Conservation (phyloP, 2,888 invertebrate genomes). For the Phalera bucephala region DNA sequence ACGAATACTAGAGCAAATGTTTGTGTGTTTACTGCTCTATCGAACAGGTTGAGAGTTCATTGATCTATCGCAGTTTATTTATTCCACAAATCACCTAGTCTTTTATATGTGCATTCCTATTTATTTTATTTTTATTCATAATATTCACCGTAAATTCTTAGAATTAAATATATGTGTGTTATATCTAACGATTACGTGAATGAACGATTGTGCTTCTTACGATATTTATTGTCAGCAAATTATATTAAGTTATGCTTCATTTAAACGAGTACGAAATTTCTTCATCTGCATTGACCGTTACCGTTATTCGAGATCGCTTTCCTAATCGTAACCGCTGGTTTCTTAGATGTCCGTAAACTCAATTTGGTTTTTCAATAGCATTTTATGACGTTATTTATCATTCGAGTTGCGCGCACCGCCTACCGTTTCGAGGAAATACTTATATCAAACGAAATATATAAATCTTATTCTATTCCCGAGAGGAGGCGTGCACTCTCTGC, state of each 20-base stretch:
- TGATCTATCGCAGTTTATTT: slow-evolving; percentile 46
- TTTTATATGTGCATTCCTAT: slow-evolving; percentile 26
- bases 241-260: not conserved
- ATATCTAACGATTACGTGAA: not conserved
- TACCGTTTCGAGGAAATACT: not conserved
- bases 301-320: not conserved
- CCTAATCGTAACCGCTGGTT: slow-evolving; percentile 1
- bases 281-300: not conserved
- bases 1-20: slow-evolving; percentile 11
- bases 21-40: slow-evolving; percentile 27
- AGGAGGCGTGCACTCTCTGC: not conserved
- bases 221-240: not conserved
- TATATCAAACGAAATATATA: not conserved
- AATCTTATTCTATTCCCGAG: not conserved
- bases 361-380: not conserved
- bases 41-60: slow-evolving; percentile 46
- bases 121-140: slow-evolving; percentile 16
- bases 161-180: not conserved
- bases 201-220: not conserved
- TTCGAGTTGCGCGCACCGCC: not conserved
- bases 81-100: slow-evolving; percentile 31
- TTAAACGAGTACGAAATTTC: slow-evolving; percentile 1
- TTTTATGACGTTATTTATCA: not conserved
- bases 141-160: not conserved
- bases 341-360: not conserved